Conservation (phyloP, 1,140 invertebrate species). For the Lordiphosa stackelbergi region DNA sequence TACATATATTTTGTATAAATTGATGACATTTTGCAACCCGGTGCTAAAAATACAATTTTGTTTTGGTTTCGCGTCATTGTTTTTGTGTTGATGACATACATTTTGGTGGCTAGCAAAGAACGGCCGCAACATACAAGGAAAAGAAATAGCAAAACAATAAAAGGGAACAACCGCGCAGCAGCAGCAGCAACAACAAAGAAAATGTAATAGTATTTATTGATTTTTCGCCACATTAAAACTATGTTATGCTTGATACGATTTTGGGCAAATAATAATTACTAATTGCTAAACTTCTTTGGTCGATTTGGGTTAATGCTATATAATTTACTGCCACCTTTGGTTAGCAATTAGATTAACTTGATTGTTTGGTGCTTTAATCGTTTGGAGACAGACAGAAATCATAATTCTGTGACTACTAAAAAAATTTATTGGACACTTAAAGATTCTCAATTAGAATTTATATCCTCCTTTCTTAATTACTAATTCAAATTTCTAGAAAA, state of each 20-base stretch:
- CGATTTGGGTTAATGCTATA: background rate
- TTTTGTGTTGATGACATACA: conserved; percentile 46
- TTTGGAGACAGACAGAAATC: no score
- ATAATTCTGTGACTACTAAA: no score
- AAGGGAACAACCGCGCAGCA: conserved; percentile 4
- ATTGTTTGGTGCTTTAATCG: no score
- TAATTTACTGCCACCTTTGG: no score
- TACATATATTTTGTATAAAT: conserved; percentile 41
- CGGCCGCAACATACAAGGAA: conserved; percentile 9
- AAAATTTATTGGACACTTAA: no score
- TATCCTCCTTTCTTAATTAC: no score
- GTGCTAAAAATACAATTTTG: conserved; percentile 55
- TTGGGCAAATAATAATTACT: conserved; percentile 26
- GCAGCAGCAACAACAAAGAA: conserved; percentile 32
- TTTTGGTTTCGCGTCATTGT: conserved; percentile 53
- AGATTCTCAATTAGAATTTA: no score
- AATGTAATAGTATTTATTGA: conserved; percentile 59
- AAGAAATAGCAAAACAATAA: conserved; percentile 10
- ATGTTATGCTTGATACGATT: conserved; percentile 15
- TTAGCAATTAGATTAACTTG: no score
- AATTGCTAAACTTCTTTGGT: background rate
- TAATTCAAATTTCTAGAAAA: no score
- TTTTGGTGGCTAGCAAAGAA: conserved; percentile 35
- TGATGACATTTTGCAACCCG: conserved; percentile 5
- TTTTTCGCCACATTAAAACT: conserved; percentile 39